These are phyloP conservation scores for Eristalis pertinax DNA, from an alignment of 2,888 invertebrate genomes.

Conservation along the genomic window DNA sequence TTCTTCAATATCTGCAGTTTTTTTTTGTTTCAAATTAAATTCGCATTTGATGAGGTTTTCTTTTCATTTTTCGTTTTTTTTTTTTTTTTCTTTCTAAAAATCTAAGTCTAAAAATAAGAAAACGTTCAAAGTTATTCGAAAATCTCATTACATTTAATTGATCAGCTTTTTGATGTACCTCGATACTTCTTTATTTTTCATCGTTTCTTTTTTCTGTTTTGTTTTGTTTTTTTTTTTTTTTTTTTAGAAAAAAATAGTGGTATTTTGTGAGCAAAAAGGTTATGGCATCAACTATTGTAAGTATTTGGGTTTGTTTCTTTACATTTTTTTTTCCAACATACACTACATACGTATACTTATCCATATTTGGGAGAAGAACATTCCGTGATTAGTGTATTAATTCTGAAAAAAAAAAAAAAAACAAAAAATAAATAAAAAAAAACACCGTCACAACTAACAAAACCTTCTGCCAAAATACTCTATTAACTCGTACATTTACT, in stretches of 20 bases:
- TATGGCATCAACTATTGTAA: constrained; percentile 63
- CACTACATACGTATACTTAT: too few species aligned
- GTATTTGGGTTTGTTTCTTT: constrained; percentile 13
- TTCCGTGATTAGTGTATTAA: too few species aligned
- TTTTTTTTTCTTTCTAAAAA: constrained; percentile 1
- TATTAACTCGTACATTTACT: constrained; percentile 4
- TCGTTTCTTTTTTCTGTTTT: not conserved
- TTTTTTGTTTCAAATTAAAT: too few species aligned
- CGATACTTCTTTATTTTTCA: not conserved
- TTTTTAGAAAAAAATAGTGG: constrained; percentile 20
- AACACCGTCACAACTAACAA: too few species aligned
- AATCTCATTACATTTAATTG: too few species aligned
- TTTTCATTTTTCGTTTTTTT: not conserved
- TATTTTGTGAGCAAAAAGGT: constrained; percentile 21
- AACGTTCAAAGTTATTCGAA: not conserved
- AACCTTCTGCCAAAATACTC: too few species aligned
- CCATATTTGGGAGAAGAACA: too few species aligned
- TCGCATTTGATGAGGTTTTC: not conserved
- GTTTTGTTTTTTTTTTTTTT: constrained; percentile 1
- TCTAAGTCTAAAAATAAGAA: too few species aligned
- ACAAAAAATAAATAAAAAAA: too few species aligned
- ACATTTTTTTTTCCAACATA: not conserved
- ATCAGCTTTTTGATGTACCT: too few species aligned
- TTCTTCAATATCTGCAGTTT: too few species aligned
- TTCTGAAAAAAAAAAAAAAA: too few species aligned